These are phyloP conservation scores for Mnemiopsis leidyi DNA, from an alignment of 37 sponge, comb jelly and placozoan species.

Conservation along the genomic window DNA sequence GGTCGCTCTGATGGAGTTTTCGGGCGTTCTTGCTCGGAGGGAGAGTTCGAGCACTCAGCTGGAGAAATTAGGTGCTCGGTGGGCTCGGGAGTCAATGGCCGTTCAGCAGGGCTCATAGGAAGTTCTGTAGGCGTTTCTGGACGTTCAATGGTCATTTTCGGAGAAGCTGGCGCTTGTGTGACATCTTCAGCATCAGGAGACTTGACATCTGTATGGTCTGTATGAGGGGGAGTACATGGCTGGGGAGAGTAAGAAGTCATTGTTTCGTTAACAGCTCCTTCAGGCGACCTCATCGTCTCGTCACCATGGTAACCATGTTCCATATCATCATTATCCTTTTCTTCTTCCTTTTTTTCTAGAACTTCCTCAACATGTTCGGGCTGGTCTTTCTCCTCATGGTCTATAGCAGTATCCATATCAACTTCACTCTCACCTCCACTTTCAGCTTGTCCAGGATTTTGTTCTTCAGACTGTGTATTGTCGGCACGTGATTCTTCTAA, in stretches of 20 bases:
- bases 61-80: background rate
- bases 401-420: background rate
- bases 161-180: background rate
- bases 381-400: background rate
- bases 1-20: background rate
- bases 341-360: background rate
- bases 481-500: too few relatives aligned
- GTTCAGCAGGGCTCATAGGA: background rate
- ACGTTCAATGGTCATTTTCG: background rate
- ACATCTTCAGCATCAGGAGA: background rate
- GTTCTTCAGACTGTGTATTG: background rate
- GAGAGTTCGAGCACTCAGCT: background rate
- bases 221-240: background rate
- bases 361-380: background rate
- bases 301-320: background rate
- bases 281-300: slow-evolving; percentile 7
- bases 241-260: background rate
- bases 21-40: background rate
- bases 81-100: background rate
- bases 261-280: background rate
- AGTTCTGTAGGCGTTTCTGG: background rate
- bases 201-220: background rate
- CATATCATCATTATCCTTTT: background rate
- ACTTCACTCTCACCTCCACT: background rate
- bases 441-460: background rate